phyloP scores from a whole-genome alignment of 1,140 invertebrate genomes.

The Proctacanthus coquilletti region DNA sequence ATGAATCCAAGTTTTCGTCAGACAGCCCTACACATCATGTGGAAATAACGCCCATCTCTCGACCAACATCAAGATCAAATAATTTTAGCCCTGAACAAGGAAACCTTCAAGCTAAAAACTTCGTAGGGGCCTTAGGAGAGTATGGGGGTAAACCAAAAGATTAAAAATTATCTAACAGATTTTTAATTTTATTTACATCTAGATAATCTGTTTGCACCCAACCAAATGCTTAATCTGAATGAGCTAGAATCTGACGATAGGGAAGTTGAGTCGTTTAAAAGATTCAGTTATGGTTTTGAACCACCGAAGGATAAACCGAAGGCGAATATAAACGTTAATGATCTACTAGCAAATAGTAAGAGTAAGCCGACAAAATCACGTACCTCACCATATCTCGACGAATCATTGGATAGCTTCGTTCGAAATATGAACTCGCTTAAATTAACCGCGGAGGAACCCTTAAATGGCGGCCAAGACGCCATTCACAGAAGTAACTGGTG shows the following conservation, averaged over 20 bases:
- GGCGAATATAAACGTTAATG: slow-evolving; percentile 1
- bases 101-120: slow-evolving; percentile 13
- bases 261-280: slow-evolving; percentile 30
- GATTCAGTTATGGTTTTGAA: slow-evolving; percentile 29
- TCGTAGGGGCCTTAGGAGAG: slow-evolving; percentile 16
- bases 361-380: slow-evolving; percentile 22
- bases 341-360: slow-evolving; percentile 6
- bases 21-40: slow-evolving; percentile 29
- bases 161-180: slow-evolving; percentile 12
- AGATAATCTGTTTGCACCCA: slow-evolving; percentile 20
- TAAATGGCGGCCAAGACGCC: slow-evolving; percentile 13
- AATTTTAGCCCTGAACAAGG: not conserved
- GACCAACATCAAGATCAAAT: not conserved
- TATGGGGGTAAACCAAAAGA: slow-evolving; percentile 13
- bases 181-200: slow-evolving; percentile 9
- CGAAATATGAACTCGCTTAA: slow-evolving; percentile 24
- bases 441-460: slow-evolving; percentile 14
- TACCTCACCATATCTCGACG: slow-evolving; percentile 24
- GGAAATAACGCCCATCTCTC: slow-evolving; percentile 28
- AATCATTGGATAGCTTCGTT: slow-evolving; percentile 23
- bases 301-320: slow-evolving; percentile 27
- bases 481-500: slow-evolving; percentile 5
- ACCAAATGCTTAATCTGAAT: slow-evolving; percentile 24
- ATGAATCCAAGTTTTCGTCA: slow-evolving; percentile 35
- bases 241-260: slow-evolving; percentile 25